These are phyloP conservation scores for Antigone vipio DNA, from an alignment of 2,113 vertebrate species.

Conservation along the genomic window DNA sequence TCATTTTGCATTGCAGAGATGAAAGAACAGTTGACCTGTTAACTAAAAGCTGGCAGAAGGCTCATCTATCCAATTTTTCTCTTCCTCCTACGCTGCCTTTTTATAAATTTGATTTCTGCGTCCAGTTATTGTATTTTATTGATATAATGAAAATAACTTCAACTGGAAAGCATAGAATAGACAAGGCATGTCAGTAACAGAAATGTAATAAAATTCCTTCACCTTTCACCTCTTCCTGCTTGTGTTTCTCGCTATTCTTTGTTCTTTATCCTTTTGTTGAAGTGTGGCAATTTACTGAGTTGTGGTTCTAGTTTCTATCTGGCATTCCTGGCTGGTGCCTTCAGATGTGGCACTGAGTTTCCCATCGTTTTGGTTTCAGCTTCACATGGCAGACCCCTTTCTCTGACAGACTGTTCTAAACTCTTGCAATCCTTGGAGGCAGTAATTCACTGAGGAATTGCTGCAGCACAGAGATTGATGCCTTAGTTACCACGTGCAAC, in stretches of 20 bases:
- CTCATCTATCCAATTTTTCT: background rate
- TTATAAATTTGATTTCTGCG: background rate
- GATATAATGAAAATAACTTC: background rate
- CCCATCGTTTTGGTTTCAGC: background rate
- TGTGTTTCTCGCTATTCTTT: background rate
- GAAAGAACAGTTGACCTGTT: background rate
- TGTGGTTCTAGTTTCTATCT: background rate
- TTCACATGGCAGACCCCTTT: background rate
- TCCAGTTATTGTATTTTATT: background rate
- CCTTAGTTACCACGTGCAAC: background rate
- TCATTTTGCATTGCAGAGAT: background rate
- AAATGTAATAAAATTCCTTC: background rate
- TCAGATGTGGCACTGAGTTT: background rate
- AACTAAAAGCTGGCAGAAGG: background rate
- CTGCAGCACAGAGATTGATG: background rate
- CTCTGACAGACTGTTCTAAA: background rate
- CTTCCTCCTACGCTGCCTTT: background rate
- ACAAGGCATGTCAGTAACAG: background rate
- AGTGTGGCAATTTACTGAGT: background rate
- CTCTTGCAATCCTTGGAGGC: background rate
- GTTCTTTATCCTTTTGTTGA: background rate
- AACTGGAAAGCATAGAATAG: background rate
- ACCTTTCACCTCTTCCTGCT: background rate
- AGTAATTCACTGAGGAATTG: background rate
- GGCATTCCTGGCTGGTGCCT: background rate